Percentiles rank a stretch among this genome's conserved stretches.
Evolutionary conservation across 2,113 vertebrate genomes (phyloP).

Genomic region (Rhinoptilus africanus): DNA sequence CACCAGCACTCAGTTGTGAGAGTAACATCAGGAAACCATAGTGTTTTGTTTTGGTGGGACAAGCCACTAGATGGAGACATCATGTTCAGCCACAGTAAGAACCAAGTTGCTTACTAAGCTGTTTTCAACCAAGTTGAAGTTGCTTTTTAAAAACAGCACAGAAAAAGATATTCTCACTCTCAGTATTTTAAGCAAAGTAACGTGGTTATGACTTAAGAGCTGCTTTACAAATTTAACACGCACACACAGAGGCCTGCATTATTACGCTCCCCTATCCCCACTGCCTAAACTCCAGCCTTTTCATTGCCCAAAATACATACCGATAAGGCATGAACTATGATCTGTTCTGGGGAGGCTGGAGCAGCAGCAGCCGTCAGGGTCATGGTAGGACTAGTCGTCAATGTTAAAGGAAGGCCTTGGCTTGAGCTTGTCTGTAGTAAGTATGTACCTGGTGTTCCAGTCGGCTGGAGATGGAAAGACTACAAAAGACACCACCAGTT

Average conservation of each 20-base stretch:
- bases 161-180: background rate
- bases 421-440: slow-evolving; percentile 90
- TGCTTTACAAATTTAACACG: background rate
- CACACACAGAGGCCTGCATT: background rate
- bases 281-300: background rate
- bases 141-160: background rate
- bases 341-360: slow-evolving; percentile 92
- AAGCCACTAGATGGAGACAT: background rate
- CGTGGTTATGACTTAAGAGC: background rate
- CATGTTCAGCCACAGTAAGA: background rate
- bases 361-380: slow-evolving; percentile 86
- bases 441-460: slow-evolving; percentile 94
- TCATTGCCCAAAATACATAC: slow-evolving; percentile 69
- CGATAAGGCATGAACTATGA: slow-evolving; percentile 93
- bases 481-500: slow-evolving; percentile 40
- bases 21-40: background rate
- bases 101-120: background rate
- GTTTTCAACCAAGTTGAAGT: background rate
- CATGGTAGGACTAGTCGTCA: slow-evolving; percentile 85
- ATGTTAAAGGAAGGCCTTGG: slow-evolving; percentile 89
- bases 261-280: fast-evolving
- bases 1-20: background rate
- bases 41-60: background rate
- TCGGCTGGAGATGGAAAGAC: slow-evolving; percentile 98
- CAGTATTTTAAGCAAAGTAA: background rate